phyloP scores from a whole-genome alignment of 2,888 invertebrate genomes.

The Notodonta ziczac region DNA sequence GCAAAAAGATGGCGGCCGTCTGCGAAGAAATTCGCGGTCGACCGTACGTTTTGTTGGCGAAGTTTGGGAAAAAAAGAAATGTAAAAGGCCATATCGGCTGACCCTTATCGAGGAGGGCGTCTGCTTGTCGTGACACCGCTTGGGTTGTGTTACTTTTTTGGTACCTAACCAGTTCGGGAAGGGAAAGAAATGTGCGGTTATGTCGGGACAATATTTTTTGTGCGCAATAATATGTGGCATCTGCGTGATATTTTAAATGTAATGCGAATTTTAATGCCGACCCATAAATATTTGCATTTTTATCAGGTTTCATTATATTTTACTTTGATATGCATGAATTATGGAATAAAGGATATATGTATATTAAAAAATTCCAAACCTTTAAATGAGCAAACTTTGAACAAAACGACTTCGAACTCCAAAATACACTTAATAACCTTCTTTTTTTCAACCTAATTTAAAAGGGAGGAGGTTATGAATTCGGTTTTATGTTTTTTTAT shows the following conservation, averaged over 20 bases:
- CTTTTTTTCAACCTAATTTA: too few relatives aligned
- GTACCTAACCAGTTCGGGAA: slow-evolving; percentile 24
- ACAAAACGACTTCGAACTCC: too few relatives aligned
- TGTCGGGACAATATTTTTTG: slow-evolving; percentile 13
- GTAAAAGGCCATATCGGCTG: slow-evolving; percentile 51
- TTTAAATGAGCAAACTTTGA: too few relatives aligned
- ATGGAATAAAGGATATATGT: not conserved
- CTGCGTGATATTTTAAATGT: slow-evolving; percentile 8
- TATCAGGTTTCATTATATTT: not conserved
- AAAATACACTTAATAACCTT: too few relatives aligned
- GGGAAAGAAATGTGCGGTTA: slow-evolving; percentile 23
- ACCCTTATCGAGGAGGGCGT: slow-evolving; percentile 55
- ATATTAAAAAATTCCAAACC: not conserved
- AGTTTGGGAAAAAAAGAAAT: slow-evolving; percentile 35
- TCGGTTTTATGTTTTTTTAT: too few relatives aligned
- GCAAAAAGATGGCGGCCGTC: slow-evolving; percentile 52
- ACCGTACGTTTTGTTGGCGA: slow-evolving; percentile 22
- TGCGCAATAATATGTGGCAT: slow-evolving; percentile 6
- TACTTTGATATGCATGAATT: not conserved
- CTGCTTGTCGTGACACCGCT: slow-evolving; percentile 39
- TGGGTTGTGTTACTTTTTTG: slow-evolving; percentile 47
- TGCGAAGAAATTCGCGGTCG: slow-evolving; percentile 47
- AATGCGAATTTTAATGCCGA: slow-evolving; percentile 7
- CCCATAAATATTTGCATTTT: slow-evolving; percentile 7
- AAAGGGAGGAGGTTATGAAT: too few relatives aligned